These are phyloP conservation scores for Rhagium mordax DNA, from an alignment of 2,888 invertebrate genomes.

Conservation along the genomic window DNA sequence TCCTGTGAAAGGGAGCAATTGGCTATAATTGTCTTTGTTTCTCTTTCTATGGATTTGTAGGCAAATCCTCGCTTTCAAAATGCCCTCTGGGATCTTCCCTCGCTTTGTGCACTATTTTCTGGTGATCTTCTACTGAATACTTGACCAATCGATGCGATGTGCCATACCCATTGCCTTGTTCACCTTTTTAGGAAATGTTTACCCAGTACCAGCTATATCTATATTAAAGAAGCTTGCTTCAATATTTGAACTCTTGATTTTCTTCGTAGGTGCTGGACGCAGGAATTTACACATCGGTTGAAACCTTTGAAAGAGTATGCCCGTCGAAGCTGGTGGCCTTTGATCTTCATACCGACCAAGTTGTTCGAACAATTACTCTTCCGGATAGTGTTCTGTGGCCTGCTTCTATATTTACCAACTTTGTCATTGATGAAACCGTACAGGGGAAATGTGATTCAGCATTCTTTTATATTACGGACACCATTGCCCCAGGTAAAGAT, in stretches of 20 bases:
- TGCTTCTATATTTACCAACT: constrained; percentile 83
- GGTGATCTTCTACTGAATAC: too few relatives aligned
- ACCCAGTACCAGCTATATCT: too few relatives aligned
- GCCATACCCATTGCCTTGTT: too few relatives aligned
- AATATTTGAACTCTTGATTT: not conserved
- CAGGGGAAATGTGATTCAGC: constrained; percentile 82
- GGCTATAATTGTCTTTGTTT: too few relatives aligned
- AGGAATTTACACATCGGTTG: constrained; percentile 80
- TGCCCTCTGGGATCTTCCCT: too few relatives aligned
- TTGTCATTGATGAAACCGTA: constrained; percentile 83
- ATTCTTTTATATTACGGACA: constrained; percentile 86
- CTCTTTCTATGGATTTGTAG: too few relatives aligned
- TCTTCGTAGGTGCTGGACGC: constrained; percentile 84
- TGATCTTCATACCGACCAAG: constrained; percentile 81
- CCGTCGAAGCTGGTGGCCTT: constrained; percentile 87
- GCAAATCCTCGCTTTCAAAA: too few relatives aligned
- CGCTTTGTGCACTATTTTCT: too few relatives aligned
- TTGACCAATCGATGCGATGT: too few relatives aligned
- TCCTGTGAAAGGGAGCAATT: too few relatives aligned
- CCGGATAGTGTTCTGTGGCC: constrained; percentile 82
- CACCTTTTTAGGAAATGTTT: too few relatives aligned
- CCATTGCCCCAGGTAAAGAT: constrained; percentile 81
- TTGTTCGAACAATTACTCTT: constrained; percentile 81
- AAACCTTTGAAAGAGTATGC: constrained; percentile 78
- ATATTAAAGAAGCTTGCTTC: too few relatives aligned